A percentile compares a stretch with the other conserved stretches of the same genome.
Evolutionary conservation across 1,140 invertebrate genomes (phyloP).

Genomic region (Tetramorium simillimum): DNA sequence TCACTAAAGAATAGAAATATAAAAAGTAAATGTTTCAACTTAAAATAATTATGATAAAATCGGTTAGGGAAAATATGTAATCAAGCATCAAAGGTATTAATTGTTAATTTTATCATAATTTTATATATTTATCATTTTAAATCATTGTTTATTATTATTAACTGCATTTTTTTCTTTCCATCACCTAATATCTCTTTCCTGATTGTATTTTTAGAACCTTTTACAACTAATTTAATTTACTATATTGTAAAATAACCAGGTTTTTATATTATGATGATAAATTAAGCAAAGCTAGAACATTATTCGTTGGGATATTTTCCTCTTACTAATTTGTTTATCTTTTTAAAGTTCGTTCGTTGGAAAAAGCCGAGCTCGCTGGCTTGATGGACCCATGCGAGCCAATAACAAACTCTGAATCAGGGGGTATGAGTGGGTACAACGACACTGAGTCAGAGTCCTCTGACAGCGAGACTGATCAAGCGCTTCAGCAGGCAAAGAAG

Average conservation of each 20-base stretch:
- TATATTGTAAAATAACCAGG: background rate
- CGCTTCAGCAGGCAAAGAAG: constrained; percentile 84
- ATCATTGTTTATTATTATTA: background rate
- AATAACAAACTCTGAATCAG: constrained; percentile 82
- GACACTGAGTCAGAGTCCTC: constrained; percentile 86
- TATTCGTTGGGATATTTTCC: background rate
- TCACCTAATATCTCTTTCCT: background rate
- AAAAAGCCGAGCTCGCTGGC: constrained; percentile 89
- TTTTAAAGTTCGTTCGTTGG: constrained; percentile 88
- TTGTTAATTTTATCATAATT: background rate
- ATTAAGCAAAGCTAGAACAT: background rate
- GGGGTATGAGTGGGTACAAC: constrained; percentile 81
- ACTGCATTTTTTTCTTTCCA: background rate
- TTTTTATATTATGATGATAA: background rate
- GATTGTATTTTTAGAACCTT: background rate
- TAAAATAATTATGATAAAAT: too few species aligned
- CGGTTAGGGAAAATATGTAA: too few species aligned
- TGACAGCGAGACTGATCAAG: constrained; percentile 84
- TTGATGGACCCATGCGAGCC: constrained; percentile 86
- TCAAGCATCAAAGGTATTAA: too few species aligned
- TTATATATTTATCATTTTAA: background rate
- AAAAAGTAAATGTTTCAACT: too few species aligned
- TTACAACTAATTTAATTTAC: background rate
- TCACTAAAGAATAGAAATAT: too few species aligned
- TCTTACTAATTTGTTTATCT: constrained; percentile 60